phyloP scores from a whole-genome alignment of 2,113 vertebrate genomes.

The Acanthochromis polyacanthus region DNA sequence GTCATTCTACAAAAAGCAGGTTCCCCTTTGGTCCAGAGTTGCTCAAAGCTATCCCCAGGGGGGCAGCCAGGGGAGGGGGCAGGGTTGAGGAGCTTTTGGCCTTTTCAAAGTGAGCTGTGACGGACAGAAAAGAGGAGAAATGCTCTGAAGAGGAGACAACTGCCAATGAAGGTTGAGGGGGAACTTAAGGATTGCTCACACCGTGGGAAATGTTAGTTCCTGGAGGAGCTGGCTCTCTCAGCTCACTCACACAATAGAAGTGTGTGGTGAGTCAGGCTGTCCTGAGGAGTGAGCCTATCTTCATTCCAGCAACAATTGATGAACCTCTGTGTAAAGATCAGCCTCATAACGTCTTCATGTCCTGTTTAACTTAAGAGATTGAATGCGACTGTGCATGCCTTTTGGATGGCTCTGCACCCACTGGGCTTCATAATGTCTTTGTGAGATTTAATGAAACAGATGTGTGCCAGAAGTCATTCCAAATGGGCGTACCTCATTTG shows the following conservation, averaged over 20 bases:
- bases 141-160: constrained; percentile 55
- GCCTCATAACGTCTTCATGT: constrained; percentile 32
- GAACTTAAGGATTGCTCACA: constrained; percentile 55
- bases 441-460: constrained; percentile 42
- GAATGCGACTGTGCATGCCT: constrained; percentile 1
- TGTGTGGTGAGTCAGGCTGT: constrained; percentile 48
- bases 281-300: constrained; percentile 38
- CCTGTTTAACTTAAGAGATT: constrained; percentile 42
- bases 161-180: constrained; percentile 59
- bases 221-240: constrained; percentile 23
- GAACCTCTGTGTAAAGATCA: constrained; percentile 60
- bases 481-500: constrained; percentile 32
- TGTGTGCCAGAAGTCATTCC: constrained; percentile 51
- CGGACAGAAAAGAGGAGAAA: constrained; percentile 51
- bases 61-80: constrained; percentile 23
- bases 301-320: constrained; percentile 37
- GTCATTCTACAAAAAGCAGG: constrained; percentile 75
- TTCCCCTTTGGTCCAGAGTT: constrained; percentile 66
- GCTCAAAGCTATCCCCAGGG: constrained; percentile 71
- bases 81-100: constrained; percentile 67
- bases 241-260: constrained; percentile 47
- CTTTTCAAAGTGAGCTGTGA: constrained; percentile 78
- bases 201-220: constrained; percentile 72
- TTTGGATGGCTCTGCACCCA: constrained; percentile 36
- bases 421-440: constrained; percentile 18